Conservation (phyloP, 2,113 vertebrate species). For the Willisornis vidua region DNA sequence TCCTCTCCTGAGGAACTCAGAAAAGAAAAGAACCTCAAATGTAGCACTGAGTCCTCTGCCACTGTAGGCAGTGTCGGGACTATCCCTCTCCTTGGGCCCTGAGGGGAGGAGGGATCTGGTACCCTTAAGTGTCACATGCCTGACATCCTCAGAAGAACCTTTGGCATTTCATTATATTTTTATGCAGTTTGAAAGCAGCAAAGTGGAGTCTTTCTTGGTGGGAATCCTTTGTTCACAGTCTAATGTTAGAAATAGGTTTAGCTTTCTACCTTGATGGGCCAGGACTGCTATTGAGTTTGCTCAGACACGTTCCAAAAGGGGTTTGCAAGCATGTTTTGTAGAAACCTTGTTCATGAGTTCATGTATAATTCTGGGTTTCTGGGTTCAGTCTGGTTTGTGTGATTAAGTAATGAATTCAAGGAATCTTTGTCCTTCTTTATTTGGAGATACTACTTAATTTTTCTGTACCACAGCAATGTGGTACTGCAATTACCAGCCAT, state of each 20-base stretch:
- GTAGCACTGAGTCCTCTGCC: background rate
- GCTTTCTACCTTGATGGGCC: background rate
- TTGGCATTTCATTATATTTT: background rate
- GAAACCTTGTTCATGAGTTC: background rate
- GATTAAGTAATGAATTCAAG: background rate
- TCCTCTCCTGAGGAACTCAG: background rate
- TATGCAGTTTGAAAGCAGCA: background rate
- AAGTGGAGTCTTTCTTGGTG: background rate
- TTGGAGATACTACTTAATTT: background rate
- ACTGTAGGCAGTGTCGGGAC: too few relatives aligned
- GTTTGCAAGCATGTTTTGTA: background rate
- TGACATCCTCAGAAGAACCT: background rate
- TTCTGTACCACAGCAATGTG: background rate
- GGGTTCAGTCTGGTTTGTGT: background rate
- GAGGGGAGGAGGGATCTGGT: too few relatives aligned
- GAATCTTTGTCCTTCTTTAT: background rate
- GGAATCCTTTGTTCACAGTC: background rate
- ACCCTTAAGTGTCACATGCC: background rate
- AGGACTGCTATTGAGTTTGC: background rate
- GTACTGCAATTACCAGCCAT: background rate
- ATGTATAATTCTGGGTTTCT: background rate
- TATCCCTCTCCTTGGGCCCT: background rate
- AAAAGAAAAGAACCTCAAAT: background rate
- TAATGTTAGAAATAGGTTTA: background rate
- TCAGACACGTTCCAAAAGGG: background rate